Evolutionary conservation across 2,888 invertebrate genomes (phyloP).

Genomic region (Papilio elwesi): DNA sequence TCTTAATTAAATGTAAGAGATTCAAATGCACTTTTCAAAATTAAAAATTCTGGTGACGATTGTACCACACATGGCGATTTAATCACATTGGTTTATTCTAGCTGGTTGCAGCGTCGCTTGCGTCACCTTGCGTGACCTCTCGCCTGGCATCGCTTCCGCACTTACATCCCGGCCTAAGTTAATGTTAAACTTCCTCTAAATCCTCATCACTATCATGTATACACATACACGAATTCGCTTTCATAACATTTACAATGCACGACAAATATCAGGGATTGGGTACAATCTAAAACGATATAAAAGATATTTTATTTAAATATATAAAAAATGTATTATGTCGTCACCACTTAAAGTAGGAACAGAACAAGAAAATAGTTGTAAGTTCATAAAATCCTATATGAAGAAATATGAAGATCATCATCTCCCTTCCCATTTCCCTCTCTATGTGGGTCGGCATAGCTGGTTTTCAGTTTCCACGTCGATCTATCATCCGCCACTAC

Average conservation of each 20-base stretch:
- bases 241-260: background rate
- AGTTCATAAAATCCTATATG: no score
- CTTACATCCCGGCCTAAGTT: slow-evolving; percentile 23
- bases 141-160: slow-evolving; percentile 25
- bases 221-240: background rate
- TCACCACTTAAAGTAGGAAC: no score
- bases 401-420: no score
- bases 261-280: no score
- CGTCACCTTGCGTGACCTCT: slow-evolving; percentile 28
- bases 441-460: no score
- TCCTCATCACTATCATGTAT: background rate
- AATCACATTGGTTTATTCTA: slow-evolving; percentile 15
- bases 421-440: no score
- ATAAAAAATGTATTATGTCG: no score
- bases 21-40: background rate
- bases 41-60: background rate
- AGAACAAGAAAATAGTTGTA: no score
- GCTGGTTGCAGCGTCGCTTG: background rate
- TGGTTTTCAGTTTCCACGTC: no score
- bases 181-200: slow-evolving; percentile 18
- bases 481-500: no score
- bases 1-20: background rate
- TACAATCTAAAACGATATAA: no score
- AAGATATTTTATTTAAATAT: no score
- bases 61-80: slow-evolving; percentile 5